A percentile compares a stretch with the other conserved stretches of the same genome.
Conservation (phyloP, 1,140 invertebrate species). For the Monochamus saltuarius region DNA sequence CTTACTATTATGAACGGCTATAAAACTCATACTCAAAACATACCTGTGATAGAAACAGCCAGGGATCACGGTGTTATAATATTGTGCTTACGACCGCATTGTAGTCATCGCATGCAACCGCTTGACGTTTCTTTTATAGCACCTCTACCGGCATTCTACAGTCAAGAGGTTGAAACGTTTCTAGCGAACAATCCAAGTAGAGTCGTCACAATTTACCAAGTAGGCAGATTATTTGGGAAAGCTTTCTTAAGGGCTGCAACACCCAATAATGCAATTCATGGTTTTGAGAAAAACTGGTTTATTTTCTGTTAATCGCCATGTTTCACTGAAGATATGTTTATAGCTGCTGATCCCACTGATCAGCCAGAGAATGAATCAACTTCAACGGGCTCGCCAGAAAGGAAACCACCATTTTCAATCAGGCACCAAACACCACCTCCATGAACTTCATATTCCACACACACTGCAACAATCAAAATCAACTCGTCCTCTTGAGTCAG, state of each 20-base stretch:
- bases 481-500: conserved; percentile 14
- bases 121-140: conserved; percentile 29
- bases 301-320: conserved; percentile 32
- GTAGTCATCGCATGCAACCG: conserved; percentile 23
- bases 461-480: conserved; percentile 22
- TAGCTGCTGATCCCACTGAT: conserved; percentile 31
- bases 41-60: conserved; percentile 24
- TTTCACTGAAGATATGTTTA: conserved; percentile 31
- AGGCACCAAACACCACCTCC: conserved; percentile 24
- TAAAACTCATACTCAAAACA: conserved; percentile 28
- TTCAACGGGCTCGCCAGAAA: conserved; percentile 17
- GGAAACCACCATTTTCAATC: conserved; percentile 18
- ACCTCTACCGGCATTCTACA: conserved; percentile 26
- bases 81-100: too few species aligned
- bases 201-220: conserved; percentile 18
- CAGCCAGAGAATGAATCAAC: conserved; percentile 20
- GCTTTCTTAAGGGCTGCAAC: conserved; percentile 18
- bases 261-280: conserved; percentile 40
- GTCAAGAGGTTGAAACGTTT: conserved; percentile 29
- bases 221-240: conserved; percentile 24
- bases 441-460: conserved; percentile 23
- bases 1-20: conserved; percentile 21
- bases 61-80: conserved; percentile 19
- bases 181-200: conserved; percentile 25
- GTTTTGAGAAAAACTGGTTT: conserved; percentile 37